Base-by-base conservation (phyloP, 1,140 invertebrate genomes). In the Archivesica marissinica region DNA sequence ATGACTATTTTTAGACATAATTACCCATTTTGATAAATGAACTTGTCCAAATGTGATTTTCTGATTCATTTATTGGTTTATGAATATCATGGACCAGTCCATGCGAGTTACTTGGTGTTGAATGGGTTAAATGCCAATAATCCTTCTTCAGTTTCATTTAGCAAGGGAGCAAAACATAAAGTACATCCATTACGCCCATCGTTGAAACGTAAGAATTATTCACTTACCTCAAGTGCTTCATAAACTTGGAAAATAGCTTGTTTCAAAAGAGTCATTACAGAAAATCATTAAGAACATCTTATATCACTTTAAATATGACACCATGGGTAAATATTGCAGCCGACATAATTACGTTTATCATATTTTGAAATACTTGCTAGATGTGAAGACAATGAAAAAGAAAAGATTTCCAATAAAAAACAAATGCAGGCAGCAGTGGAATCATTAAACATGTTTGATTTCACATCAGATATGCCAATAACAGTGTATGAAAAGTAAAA, bases 381-480 rank as follows among this genome's bases (percentile, higher is more conserved):
- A 25, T 13, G 28, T 17, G 17, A 6, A 59, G 9, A 28, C 17
- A 33, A 64, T 64, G n/a, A 35, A 25, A 64, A 11, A 64, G 59
- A 64, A 64, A 52, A 64, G 30, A 64, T 35, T 64, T 64, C 38
- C 30, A 35, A 64, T 64, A 64, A 2, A 28, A 15, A 3, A 35
- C 30, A n/a, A 25, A 35, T 15, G 20, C 59, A 33, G 30, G 30
- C 20, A 64, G n/a, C 3, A 64, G 3, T 35, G 38, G 23, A 72
- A 30, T 70, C 39, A 70, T 72, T 72, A 17, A 28, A 33, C 4
- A 0, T 47, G 66, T 72, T 72, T 72, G 41, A 72, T 72, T 72
- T 72, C 50, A 15, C 47, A 41, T 70, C 44, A 50, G 41, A 72
- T 50, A 72, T 72, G 68, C 66, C 66, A 72, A 72, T 72, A 72